A percentile compares a stretch with the other conserved stretches of the same genome.
phyloP scores from a whole-genome alignment of 2,888 invertebrate species.

The Mesorhabditis sp. region DNA sequence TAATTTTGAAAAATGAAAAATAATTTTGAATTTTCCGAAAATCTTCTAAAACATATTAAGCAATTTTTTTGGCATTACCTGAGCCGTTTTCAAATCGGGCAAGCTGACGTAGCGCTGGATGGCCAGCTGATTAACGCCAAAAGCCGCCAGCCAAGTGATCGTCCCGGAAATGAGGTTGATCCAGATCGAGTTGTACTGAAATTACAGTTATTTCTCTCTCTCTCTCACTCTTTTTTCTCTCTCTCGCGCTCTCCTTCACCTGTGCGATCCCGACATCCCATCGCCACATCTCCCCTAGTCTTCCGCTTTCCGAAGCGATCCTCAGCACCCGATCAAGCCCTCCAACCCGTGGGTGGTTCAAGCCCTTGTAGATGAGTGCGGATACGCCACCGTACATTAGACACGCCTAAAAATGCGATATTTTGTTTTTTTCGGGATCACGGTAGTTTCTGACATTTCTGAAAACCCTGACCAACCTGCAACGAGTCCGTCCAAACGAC shows the following conservation, averaged over 20 bases:
- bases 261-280: constrained; percentile 32
- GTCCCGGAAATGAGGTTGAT: constrained; percentile 46
- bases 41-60: no score
- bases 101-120: constrained; percentile 48
- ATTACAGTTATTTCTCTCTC: not conserved
- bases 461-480: constrained; percentile 14
- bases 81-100: constrained; percentile 37
- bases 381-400: constrained; percentile 48
- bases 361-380: constrained; percentile 37
- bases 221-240: not conserved
- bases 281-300: constrained; percentile 33
- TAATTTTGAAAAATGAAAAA: no score
- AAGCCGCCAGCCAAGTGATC: constrained; percentile 47
- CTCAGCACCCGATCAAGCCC: constrained; percentile 35
- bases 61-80: constrained; percentile 9
- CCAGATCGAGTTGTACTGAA: constrained; percentile 49
- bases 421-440: no score
- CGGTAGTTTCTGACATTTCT: no score
- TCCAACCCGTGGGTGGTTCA: constrained; percentile 40
- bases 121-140: constrained; percentile 49
- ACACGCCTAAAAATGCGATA: constrained; percentile 26
- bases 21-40: no score
- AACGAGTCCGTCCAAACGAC: constrained; percentile 49
- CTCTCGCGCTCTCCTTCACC: constrained; percentile 7
- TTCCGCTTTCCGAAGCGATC: constrained; percentile 37